phyloP scores from a whole-genome alignment of 1,140 invertebrate genomes.

The Dolichoris vasculosae region DNA sequence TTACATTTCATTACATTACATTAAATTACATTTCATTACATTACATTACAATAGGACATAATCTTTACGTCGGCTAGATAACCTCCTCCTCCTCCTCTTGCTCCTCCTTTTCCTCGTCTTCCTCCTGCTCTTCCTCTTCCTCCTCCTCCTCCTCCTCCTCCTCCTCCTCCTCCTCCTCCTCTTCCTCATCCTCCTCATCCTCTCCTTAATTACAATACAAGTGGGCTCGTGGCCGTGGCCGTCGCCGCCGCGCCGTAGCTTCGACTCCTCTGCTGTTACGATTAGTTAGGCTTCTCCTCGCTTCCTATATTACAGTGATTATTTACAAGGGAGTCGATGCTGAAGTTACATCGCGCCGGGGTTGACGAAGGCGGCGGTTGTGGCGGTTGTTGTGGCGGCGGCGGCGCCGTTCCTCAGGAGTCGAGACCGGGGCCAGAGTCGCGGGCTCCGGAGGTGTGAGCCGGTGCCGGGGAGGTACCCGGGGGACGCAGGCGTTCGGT shows the following conservation, averaged over 20 bases:
- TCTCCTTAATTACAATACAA: too few species aligned
- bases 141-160: too few species aligned
- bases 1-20: slow-evolving; percentile 22
- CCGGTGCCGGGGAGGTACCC: slow-evolving; percentile 54
- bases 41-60: slow-evolving; percentile 23
- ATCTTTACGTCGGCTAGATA: background rate
- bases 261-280: background rate
- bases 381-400: slow-evolving; percentile 1
- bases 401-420: slow-evolving; percentile 29
- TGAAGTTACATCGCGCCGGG: slow-evolving; percentile 34
- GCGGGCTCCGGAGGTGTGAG: slow-evolving; percentile 51
- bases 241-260: slow-evolving; percentile 1
- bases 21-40: slow-evolving; percentile 24
- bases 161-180: too few species aligned
- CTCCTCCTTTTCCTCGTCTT: too few species aligned
- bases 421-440: slow-evolving; percentile 55
- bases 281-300: slow-evolving; percentile 16
- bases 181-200: too few species aligned
- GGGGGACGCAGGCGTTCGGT: slow-evolving; percentile 70
- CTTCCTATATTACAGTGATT: slow-evolving; percentile 43
- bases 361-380: background rate
- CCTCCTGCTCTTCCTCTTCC: too few species aligned
- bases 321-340: slow-evolving; percentile 54
- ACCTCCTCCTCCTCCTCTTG: too few species aligned
- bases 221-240: too few species aligned